phyloP scores from a whole-genome alignment of 2,888 invertebrate species.

The Macrosiphum euphorbiae region DNA sequence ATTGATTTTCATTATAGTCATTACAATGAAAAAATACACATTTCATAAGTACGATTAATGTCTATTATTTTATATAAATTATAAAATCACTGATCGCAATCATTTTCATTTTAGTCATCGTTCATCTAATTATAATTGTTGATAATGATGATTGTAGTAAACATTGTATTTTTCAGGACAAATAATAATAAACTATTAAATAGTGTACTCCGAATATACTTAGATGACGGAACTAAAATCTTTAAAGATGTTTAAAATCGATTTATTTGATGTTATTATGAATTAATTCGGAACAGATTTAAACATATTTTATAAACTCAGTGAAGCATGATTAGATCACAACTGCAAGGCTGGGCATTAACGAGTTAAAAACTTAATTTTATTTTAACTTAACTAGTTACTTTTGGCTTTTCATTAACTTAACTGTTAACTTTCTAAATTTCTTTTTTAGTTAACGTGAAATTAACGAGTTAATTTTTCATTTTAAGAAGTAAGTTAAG shows the following conservation, averaged over 20 bases:
- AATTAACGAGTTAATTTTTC: no score
- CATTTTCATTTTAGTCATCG: neutral
- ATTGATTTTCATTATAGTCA: neutral
- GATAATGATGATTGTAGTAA: neutral
- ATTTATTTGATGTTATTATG: neutral
- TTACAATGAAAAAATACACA: neutral
- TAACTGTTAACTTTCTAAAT: no score
- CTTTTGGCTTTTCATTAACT: no score
- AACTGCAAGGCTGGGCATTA: no score
- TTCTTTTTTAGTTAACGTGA: no score
- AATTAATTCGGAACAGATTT: neutral
- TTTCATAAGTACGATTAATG: neutral
- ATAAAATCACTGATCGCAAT: neutral
- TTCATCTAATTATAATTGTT: neutral
- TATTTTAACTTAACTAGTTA: no score
- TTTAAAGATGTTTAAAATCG: neutral
- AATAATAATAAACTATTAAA: neutral
- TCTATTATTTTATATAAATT: neutral
- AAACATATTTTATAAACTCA: neutral
- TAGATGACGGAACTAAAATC: neutral
- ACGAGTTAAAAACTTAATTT: no score
- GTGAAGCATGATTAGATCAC: neutral
- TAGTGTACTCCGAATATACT: neutral
- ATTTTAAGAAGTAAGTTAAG: no score
- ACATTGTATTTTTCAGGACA: neutral